A percentile compares a stretch with the other conserved stretches of the same genome.
Evolutionary conservation across 2,113 vertebrate species (phyloP).

Genomic region (Himantopus leucocephalus): DNA sequence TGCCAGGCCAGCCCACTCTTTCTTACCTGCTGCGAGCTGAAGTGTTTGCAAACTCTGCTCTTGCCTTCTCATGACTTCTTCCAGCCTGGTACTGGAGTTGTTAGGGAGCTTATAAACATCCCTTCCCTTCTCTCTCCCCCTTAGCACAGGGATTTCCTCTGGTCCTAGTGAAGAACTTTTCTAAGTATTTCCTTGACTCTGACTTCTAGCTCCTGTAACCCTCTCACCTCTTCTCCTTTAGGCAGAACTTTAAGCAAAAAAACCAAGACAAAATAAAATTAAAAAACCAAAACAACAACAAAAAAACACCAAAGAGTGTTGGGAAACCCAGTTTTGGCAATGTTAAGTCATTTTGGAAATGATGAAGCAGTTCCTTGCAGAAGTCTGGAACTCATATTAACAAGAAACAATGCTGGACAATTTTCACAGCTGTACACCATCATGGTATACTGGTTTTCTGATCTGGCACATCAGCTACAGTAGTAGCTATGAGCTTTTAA

Average conservation of each 20-base stretch:
- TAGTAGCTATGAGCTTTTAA: background rate
- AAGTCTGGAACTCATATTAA: background rate
- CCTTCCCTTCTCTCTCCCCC: background rate
- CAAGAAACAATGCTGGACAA: background rate
- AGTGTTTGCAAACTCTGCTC: background rate
- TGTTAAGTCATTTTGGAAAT: background rate
- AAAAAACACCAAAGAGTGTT: background rate
- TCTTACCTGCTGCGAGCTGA: background rate
- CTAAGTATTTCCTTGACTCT: background rate
- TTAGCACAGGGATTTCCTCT: background rate
- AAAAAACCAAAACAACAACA: background rate
- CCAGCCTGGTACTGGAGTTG: background rate
- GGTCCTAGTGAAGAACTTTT: background rate
- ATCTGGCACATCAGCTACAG: background rate
- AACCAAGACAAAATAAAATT: background rate
- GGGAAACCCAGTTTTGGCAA: background rate
- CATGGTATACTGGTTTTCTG: background rate
- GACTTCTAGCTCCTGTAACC: background rate
- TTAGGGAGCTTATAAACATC: background rate
- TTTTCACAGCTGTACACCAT: background rate
- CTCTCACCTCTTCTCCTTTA: background rate
- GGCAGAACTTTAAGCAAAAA: background rate
- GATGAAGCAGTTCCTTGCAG: background rate
- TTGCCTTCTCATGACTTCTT: background rate
- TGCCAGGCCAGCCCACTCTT: background rate